Percentiles rank a stretch among this genome's conserved stretches.
Conservation (phyloP, 35 echinoderm and acorn worm species). For the Diadema setosum region DNA sequence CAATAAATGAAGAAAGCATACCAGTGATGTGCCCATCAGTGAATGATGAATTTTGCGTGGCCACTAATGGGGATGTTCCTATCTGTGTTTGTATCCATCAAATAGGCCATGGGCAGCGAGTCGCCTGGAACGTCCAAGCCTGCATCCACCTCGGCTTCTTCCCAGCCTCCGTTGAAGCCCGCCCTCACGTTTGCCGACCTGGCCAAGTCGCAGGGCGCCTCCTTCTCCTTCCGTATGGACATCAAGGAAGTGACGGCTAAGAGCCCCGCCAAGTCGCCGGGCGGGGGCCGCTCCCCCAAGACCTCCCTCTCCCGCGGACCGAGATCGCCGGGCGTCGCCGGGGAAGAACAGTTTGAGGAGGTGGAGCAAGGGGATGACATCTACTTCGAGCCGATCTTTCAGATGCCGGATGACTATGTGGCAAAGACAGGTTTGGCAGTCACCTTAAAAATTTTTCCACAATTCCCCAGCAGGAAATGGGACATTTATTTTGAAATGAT, state of each 20-base stretch:
- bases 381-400: conserved; percentile 74
- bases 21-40: no score
- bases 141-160: background rate
- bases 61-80: no score
- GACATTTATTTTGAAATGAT: no score
- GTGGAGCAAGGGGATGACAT: conserved; percentile 78
- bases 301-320: background rate
- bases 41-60: no score
- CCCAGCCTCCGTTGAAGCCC: background rate
- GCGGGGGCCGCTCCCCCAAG: conserved; percentile 25
- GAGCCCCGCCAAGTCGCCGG: conserved; percentile 70
- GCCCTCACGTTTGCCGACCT: conserved; percentile 49
- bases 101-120: no score
- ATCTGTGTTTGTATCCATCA: no score
- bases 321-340: background rate
- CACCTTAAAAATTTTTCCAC: no score
- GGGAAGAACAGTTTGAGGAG: conserved; percentile 21
- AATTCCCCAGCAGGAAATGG: no score
- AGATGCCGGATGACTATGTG: conserved; percentile 61
- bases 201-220: conserved; percentile 47
- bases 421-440: conserved; percentile 65
- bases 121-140: no score
- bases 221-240: conserved; percentile 73
- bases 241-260: conserved; percentile 1
- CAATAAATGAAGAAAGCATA: no score